phyloP scores from a whole-genome alignment of 2,113 vertebrate species.

The Nycticorax nycticorax region DNA sequence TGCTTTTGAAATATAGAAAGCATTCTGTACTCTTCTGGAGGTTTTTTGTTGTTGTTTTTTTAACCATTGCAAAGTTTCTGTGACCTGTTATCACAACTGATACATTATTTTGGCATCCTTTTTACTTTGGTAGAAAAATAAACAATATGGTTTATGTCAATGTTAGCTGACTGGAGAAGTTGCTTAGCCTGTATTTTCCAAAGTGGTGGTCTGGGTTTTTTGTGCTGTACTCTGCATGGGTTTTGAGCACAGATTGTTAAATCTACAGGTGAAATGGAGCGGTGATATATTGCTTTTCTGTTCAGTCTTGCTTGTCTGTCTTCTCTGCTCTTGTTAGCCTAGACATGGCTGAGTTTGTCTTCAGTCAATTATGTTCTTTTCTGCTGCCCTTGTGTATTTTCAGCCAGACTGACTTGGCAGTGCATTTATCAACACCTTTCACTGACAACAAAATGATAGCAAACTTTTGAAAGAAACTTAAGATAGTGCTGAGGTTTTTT shows the following conservation, averaged over 20 bases:
- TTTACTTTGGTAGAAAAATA: background rate
- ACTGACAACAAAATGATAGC: background rate
- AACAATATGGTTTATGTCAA: background rate
- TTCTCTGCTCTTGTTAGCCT: background rate
- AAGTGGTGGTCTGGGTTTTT: background rate
- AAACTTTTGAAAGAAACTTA: background rate
- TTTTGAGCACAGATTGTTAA: background rate
- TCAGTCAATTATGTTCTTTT: background rate
- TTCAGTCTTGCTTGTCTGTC: background rate
- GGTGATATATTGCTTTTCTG: background rate
- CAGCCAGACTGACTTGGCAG: background rate
- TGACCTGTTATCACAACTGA: background rate
- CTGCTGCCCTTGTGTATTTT: background rate
- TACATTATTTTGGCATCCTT: background rate
- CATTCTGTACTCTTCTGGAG: background rate
- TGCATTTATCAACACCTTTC: background rate
- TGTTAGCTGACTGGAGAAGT: background rate
- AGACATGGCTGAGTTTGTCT: background rate
- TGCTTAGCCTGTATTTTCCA: background rate
- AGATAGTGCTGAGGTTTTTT: background rate
- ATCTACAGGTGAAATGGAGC: background rate
- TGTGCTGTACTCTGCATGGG: background rate
- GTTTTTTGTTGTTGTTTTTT: background rate
- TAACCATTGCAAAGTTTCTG: background rate
- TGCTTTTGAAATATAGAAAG: background rate